Percentiles rank a stretch among this genome's conserved stretches.
Conservation (phyloP, 1,140 invertebrate genomes). For the Solen grandis region DNA sequence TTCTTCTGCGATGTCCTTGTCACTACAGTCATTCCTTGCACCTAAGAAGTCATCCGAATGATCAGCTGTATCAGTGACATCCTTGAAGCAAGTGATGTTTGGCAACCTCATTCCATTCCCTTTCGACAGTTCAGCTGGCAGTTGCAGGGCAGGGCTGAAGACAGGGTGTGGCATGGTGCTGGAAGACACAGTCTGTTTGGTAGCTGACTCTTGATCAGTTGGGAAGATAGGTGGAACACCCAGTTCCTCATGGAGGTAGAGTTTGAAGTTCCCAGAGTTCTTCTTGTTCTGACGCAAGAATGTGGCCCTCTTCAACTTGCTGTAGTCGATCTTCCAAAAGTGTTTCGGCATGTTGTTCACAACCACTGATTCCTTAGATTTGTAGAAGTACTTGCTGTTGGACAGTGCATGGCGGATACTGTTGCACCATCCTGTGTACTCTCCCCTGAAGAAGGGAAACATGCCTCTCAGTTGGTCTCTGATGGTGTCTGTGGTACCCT, state of each 20-base stretch:
- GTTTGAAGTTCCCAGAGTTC: background rate
- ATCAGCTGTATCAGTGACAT: background rate
- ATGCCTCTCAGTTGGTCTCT: conserved; percentile 87
- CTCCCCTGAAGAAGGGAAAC: conserved; percentile 68
- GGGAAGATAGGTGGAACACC: background rate
- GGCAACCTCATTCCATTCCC: background rate
- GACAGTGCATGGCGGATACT: conserved; percentile 73
- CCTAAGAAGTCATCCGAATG: conserved; percentile 16
- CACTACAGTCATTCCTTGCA: conserved; percentile 11
- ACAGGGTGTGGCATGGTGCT: background rate
- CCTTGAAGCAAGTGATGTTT: background rate
- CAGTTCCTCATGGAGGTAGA: conserved; percentile 9
- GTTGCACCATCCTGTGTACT: conserved; percentile 70
- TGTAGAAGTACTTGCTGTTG: conserved; percentile 70
- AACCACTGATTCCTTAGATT: conserved; percentile 3
- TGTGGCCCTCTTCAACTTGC: background rate
- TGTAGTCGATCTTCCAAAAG: conserved; percentile 8
- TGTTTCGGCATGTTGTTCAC: background rate
- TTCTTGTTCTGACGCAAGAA: background rate
- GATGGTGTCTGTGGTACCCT: conserved; percentile 94
- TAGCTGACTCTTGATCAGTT: too few relatives aligned
- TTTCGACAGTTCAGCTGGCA: background rate
- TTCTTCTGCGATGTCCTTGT: background rate
- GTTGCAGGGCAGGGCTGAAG: background rate
- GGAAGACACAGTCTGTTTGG: background rate